Base-by-base conservation (phyloP, 2,888 invertebrate species). In the Uloborus plumipes region DNA sequence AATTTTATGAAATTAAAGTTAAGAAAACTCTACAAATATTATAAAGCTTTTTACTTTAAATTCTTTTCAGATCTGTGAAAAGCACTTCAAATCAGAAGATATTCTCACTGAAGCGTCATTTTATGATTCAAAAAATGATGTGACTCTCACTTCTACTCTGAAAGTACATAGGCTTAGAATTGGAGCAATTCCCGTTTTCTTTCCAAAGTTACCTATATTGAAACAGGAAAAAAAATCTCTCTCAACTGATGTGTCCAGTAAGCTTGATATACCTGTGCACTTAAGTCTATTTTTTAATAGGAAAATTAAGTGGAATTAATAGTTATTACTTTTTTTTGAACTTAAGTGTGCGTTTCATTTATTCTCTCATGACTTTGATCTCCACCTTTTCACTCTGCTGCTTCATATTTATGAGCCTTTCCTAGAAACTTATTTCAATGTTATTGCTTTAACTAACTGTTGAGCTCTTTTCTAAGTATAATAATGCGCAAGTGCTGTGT, bases 401-500 rank as follows among this genome's bases (percentile, higher is more conserved):
- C 39, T 39, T 7, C 39, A 9, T 9, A 39, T 39, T 39, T 9
- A 39, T 39, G 39, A 7, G 9, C 39, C 39, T 39, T 39, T 39
- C 1, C 39, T 39, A 39, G 7, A 39, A 39, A 39, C 39, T 39
- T 39, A 11, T 39, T 39, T 39, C 39, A 39, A 11, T 55, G 15
- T 55, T 55, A n/a, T 55, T 55, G 18, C 20, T 55, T 15, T 55
- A 9, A 55, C 55, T 55, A 16, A 55, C 20, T 6, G 55, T 55
- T 18, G n/a, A 55, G 15, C 20, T 55, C 9, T 18, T 55, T 55
- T 55, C 18, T 18, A 55, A 55, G 49, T 50, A 49, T 7, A 62
- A 76, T 62, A 51, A 76, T 76, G 76, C 76, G 76, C 39, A 49
- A 47, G 39, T 76, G 76, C 53, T 49, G 61, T 55, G 76, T 76